Evolutionary conservation across 1,140 invertebrate genomes (phyloP).

Genomic region (Drosophila equinoxialis): DNA sequence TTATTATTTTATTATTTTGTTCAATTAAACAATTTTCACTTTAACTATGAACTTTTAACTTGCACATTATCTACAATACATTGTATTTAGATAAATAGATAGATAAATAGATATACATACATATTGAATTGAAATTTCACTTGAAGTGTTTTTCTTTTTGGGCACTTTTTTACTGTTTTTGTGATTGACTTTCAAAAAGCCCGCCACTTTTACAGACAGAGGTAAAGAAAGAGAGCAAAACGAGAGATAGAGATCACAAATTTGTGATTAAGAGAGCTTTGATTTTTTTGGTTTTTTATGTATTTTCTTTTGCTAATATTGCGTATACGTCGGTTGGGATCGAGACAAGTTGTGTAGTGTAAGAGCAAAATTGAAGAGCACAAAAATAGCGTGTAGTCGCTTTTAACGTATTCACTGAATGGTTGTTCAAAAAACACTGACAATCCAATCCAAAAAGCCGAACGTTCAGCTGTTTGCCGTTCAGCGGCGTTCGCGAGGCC

Average conservation of each 20-base stretch:
- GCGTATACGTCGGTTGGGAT: not conserved
- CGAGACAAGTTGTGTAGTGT: slow-evolving; percentile 18
- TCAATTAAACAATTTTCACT: slow-evolving; percentile 25
- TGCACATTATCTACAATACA: not conserved
- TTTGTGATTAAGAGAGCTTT: not conserved
- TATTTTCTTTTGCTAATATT: not conserved
- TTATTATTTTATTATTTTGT: not conserved
- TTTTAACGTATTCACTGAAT: slow-evolving; percentile 51
- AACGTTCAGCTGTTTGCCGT: slow-evolving; percentile 8
- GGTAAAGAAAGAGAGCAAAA: slow-evolving; percentile 12
- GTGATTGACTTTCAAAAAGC: slow-evolving; percentile 34
- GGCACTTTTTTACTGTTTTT: not conserved
- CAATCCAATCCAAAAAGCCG: slow-evolving; percentile 37
- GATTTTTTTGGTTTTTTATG: not conserved
- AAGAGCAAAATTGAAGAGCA: slow-evolving; percentile 33
- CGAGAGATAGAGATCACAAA: not conserved
- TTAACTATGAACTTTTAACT: not conserved
- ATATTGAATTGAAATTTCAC: slow-evolving; percentile 22
- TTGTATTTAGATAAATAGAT: too few relatives aligned
- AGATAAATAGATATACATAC: not conserved
- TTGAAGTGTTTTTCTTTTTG: slow-evolving; percentile 6
- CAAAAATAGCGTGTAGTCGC: slow-evolving; percentile 28
- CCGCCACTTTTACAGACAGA: slow-evolving; percentile 33
- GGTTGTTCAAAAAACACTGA: slow-evolving; percentile 71
- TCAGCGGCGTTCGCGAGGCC: not conserved